Evolutionary conservation across 2,888 invertebrate genomes (phyloP), one percentile per base, ranked within the genome.

Genomic region (Prostheceraeus crozeri): DNA sequence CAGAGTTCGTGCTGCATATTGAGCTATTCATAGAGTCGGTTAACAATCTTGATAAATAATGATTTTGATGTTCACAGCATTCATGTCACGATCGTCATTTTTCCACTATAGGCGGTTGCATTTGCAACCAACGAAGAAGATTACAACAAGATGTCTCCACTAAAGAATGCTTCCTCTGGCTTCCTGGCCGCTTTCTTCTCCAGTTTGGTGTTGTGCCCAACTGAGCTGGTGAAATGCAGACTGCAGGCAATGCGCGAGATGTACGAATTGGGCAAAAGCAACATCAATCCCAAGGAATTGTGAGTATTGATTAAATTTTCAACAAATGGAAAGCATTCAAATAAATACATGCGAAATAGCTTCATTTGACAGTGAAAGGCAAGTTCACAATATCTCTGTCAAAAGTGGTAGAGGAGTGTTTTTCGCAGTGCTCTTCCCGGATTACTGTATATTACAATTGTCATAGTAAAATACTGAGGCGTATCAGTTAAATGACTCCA

Each of bases 151-250:
- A 77, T 91, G 62, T 83, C 83, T 57, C 79, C 83, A 0, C 65
- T 86, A 28, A 82, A 84, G 55, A 89, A 89, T 76, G 93, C 91
- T 0, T 81, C 84, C 40, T 86, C 94, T 1, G 98, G 98, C 1
- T 90, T 87, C 69, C 79, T 89, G 40, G 98, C 94, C 2, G 91
- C 96, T 1, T 90, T 96, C 76, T 94, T 96, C 76, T 93, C 94
- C 0, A 89, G 96, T 0, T 83, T 96, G 66, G 86, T 90, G 0
- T 81, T 98, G 21, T 96, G 96, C 70, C 98, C 98, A 0, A 96
- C 98, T 0, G 98, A 98, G 77, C 80, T 98, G 63, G 84, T 99
- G 65, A 99, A 98, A 78, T 98, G 98, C 76, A 85, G 88, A 68
- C 79, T 98, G 52, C 98, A 98, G 78, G 93, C 94, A 0, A 84